Evolutionary conservation across 2,888 invertebrate genomes (phyloP).

Genomic region (Scaptodrosophila latifasciaeformis): DNA sequence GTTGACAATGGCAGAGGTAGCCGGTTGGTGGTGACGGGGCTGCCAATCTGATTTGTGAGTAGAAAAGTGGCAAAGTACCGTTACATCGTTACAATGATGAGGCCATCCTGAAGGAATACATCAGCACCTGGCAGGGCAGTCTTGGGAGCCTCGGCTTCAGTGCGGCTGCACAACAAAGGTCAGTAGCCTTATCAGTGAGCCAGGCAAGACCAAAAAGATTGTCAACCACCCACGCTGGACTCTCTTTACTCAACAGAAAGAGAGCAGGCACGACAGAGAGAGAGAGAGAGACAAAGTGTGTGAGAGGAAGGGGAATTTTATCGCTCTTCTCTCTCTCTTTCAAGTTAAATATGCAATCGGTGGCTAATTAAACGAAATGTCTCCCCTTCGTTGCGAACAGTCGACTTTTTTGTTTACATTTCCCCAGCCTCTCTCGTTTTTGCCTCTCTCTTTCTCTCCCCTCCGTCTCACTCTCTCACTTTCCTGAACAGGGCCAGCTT

Average conservation of each 20-base stretch:
- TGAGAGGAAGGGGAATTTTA: neutral
- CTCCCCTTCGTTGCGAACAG: neutral
- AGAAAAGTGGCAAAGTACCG: no score
- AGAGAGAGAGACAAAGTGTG: no score
- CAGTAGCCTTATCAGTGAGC: conserved; percentile 61
- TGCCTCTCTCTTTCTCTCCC: conserved; percentile 1
- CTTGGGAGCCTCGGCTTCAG: neutral
- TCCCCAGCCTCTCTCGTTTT: conserved; percentile 37
- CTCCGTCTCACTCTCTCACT: neutral
- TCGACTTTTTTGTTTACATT: conserved; percentile 52
- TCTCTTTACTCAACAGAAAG: conserved; percentile 26
- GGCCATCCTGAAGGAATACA: neutral
- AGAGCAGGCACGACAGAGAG: no score
- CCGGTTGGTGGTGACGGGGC: conserved; percentile 9
- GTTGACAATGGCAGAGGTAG: conserved; percentile 14
- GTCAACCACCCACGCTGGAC: conserved; percentile 37
- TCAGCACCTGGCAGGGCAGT: neutral
- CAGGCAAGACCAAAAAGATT: no score
- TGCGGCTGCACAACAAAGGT: conserved; percentile 38
- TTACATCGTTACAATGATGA: neutral
- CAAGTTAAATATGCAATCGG: conserved; percentile 66
- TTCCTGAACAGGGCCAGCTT: neutral
- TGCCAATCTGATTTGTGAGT: conserved; percentile 39
- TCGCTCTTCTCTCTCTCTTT: neutral
- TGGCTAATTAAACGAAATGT: conserved; percentile 68